These are phyloP conservation scores for Oegoconia quadripuncta DNA, from an alignment of 2,888 invertebrate genomes.

Conservation along the genomic window DNA sequence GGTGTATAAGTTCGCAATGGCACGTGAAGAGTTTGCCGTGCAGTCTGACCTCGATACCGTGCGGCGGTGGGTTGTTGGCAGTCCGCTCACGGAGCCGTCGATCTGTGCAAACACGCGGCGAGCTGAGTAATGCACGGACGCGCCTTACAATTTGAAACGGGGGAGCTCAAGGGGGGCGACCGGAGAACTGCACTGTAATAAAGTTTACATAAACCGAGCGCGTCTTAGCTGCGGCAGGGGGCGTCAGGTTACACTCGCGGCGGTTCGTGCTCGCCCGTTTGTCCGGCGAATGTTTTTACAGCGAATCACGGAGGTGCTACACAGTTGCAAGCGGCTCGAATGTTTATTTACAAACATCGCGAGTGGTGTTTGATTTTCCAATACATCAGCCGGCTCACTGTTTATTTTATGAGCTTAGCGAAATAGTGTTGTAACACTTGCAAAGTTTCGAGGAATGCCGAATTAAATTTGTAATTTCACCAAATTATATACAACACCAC, in stretches of 20 bases:
- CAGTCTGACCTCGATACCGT: conserved; percentile 58
- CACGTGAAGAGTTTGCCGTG: conserved; percentile 57
- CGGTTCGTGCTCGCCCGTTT: conserved; percentile 32
- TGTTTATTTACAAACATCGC: conserved; percentile 64
- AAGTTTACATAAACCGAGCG: conserved; percentile 71
- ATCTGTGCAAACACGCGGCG: conserved; percentile 71
- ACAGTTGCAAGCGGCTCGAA: conserved; percentile 54
- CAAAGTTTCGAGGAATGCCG: too few species aligned
- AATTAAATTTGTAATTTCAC: conserved; percentile 3
- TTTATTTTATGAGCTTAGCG: conserved; percentile 52
- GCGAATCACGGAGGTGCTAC: conserved; percentile 66
- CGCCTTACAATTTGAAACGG: conserved; percentile 60
- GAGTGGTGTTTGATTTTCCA: conserved; percentile 57
- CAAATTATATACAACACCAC: background rate
- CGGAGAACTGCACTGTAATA: conserved; percentile 60
- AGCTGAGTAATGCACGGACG: conserved; percentile 69
- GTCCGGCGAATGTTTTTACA: conserved; percentile 65
- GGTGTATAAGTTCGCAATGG: conserved; percentile 49
- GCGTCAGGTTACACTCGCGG: conserved; percentile 53
- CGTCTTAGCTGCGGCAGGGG: conserved; percentile 55
- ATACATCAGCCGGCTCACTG: conserved; percentile 48
- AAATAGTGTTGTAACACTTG: conserved; percentile 6
- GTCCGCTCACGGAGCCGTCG: conserved; percentile 58
- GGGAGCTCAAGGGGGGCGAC: conserved; percentile 29
- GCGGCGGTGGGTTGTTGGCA: conserved; percentile 40